These are phyloP conservation scores for Protophormia terraenovae DNA, from an alignment of 2,888 invertebrate genomes.

Conservation along the genomic window DNA sequence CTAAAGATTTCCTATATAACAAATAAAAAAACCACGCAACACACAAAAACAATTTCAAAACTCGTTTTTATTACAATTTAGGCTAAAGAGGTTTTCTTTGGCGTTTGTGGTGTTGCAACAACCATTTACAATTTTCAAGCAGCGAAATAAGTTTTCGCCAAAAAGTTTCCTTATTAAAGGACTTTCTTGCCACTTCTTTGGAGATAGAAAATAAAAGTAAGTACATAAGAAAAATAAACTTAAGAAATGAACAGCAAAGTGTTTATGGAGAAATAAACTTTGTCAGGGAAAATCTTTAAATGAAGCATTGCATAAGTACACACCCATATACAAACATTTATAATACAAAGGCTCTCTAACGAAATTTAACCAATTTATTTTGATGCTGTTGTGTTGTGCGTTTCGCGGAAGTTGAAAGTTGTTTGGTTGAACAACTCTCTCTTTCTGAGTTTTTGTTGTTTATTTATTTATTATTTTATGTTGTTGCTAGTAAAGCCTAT, in stretches of 20 bases:
- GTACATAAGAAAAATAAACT: slow-evolving; percentile 4
- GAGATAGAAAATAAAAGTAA: slow-evolving; percentile 29
- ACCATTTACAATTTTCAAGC: slow-evolving; percentile 35
- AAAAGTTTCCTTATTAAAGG: slow-evolving; percentile 62
- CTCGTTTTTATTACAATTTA: slow-evolving; percentile 29
- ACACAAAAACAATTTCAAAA: background rate
- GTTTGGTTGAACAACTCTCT: slow-evolving; percentile 47
- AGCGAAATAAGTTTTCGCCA: slow-evolving; percentile 34
- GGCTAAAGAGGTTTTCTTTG: slow-evolving; percentile 5
- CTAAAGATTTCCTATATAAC: slow-evolving; percentile 34
- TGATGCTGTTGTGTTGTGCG: slow-evolving; percentile 13
- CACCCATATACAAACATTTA: background rate
- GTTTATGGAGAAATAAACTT: slow-evolving; percentile 35
- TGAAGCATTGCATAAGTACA: background rate
- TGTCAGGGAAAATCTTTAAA: slow-evolving; percentile 26
- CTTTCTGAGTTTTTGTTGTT: slow-evolving; percentile 19
- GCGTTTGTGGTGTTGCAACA: background rate
- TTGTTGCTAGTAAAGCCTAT: slow-evolving; percentile 42
- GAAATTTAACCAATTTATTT: slow-evolving; percentile 41
- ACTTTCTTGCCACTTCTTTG: slow-evolving; percentile 37
- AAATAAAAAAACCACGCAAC: slow-evolving; percentile 4
- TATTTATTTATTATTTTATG: too few relatives aligned
- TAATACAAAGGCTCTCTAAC: background rate
- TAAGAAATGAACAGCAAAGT: slow-evolving; percentile 34
- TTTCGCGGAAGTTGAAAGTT: slow-evolving; percentile 55